Percentiles rank a stretch among this genome's conserved stretches.
Conservation (phyloP, 2,113 vertebrate genomes). For the Chloebia gouldiae region DNA sequence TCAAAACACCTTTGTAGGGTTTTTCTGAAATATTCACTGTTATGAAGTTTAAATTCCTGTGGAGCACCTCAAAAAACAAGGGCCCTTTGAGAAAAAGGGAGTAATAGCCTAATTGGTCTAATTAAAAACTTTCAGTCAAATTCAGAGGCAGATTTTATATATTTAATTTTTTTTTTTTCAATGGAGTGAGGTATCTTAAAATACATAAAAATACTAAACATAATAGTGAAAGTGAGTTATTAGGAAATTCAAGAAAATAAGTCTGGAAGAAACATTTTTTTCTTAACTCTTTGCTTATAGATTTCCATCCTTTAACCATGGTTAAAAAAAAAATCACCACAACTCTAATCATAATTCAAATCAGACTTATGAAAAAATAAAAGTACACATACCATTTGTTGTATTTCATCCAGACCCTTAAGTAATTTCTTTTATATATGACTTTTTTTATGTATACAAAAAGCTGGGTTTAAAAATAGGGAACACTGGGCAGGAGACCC, state of each 20-base stretch:
- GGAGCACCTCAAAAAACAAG: rapidly evolving
- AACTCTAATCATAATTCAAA: background rate
- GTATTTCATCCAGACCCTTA: background rate
- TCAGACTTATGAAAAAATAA: background rate
- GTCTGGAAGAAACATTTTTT: background rate
- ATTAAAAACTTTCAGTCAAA: background rate
- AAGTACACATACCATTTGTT: background rate
- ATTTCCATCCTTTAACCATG: background rate
- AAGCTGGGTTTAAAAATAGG: background rate
- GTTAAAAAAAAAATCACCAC: background rate
- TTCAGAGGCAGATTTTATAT: background rate
- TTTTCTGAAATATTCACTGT: background rate
- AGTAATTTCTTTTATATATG: rapidly evolving
- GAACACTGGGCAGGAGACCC: background rate
- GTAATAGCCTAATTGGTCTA: background rate
- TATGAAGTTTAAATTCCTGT: background rate
- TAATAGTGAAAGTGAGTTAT: background rate
- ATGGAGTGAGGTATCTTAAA: background rate
- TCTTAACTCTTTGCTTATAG: background rate
- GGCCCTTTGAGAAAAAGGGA: background rate
- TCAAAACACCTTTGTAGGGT: rapidly evolving
- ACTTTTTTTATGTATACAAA: background rate
- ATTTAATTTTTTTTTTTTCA: background rate
- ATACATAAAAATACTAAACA: background rate
- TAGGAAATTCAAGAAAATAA: background rate